Evolutionary conservation across 2,113 vertebrate species (phyloP), one percentile per base, ranked within the genome.

Genomic region (Sardina pilchardus): DNA sequence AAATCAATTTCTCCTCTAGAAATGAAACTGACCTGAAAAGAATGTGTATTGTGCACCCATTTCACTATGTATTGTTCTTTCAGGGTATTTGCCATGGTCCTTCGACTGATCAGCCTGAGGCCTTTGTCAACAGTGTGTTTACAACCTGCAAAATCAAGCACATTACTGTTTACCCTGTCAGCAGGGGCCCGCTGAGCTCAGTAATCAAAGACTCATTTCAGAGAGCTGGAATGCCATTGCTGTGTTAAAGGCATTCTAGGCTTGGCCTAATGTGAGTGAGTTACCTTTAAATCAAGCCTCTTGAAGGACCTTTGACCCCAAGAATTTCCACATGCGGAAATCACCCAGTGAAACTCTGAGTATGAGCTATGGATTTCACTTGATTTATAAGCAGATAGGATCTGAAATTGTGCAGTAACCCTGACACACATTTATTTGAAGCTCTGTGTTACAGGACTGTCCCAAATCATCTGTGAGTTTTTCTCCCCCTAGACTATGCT

Each of bases 61-160:
- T 78, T 78, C 71, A 78, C 71, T 17, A 17, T 36, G 71, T 34
- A 14, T 78, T 78, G 30, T 16, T 78, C 34, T 71, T 71, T 34
- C 1, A 2, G n/a, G 26, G 26, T 34, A 14, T 30, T 34, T 30
- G 10, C 63, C 30, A 78, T 34, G 10, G 12, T 16, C 26, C 30
- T 17, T 78, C 14, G 34, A 34, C 14, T 78, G 92, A 93, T 90
- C 87, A 91, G 91, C 92, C 90, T 86, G 81, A 12, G 87, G 90
- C 88, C 90, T 90, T 88, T 91, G 93, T 93, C 90, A 91, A 78
- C 90, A 90, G 84, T 93, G 90, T 93, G 93, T 95, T 95, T 95
- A 95, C 89, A 91, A 90, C 90, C 92, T 91, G 94, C 91, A 90
- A 93, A 91, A 90, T 90, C 85, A 85, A 85, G 71, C 89, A 80